Conservation (phyloP, 2,113 vertebrate genomes). For the Callocephalon fimbriatum region DNA sequence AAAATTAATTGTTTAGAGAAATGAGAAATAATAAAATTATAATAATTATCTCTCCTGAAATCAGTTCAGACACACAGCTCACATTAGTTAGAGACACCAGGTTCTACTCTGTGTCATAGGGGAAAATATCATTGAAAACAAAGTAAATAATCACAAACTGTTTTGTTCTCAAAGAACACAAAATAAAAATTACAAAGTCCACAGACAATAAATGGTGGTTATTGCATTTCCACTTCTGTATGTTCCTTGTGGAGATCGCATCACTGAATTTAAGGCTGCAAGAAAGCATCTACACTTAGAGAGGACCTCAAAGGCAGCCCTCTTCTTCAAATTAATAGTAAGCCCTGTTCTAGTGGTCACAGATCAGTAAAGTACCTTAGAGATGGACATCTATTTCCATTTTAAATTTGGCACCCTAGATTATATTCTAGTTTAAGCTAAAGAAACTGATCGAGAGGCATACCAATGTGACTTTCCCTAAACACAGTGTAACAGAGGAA, state of each 20-base stretch:
- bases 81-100: neutral
- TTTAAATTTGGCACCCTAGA: neutral
- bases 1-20: constrained; percentile 15
- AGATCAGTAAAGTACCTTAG: neutral
- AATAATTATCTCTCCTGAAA: constrained; percentile 40
- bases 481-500: neutral
- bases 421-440: neutral
- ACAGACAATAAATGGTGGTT: neutral
- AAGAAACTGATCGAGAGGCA: neutral
- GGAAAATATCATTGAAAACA: neutral
- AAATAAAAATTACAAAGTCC: neutral
- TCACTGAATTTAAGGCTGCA: neutral
- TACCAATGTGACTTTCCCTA: neutral
- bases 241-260: neutral
- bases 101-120: neutral
- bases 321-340: neutral
- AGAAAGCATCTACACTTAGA: neutral
- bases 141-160: neutral
- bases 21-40: constrained; percentile 20
- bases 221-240: neutral
- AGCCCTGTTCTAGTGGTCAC: neutral
- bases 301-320: neutral
- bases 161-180: neutral
- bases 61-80: neutral
- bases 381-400: neutral